Conservation (phyloP, 1,140 invertebrate genomes). For the Drosophila ironensis region DNA sequence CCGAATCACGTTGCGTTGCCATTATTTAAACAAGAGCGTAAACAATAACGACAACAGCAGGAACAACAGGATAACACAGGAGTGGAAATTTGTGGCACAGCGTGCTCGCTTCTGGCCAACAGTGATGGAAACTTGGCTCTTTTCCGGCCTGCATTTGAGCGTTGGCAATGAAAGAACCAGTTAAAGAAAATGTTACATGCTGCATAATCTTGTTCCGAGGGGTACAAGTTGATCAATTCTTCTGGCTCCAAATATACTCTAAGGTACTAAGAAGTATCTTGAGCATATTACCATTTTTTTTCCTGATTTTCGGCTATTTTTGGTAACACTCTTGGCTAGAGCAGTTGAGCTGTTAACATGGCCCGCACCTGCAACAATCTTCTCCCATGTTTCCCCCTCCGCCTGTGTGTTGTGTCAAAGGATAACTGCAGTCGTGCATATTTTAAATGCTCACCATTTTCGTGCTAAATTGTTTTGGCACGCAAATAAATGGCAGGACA, state of each 20-base stretch:
- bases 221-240: no score
- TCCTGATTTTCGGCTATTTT: no score
- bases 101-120: constrained; percentile 16
- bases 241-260: no score
- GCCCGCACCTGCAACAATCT: constrained; percentile 36
- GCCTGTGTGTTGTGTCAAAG: constrained; percentile 60
- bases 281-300: no score
- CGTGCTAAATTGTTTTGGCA: constrained; percentile 80
- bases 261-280: no score
- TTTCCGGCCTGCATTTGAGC: neutral
- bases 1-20: constrained; percentile 66
- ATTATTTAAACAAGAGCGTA: constrained; percentile 80
- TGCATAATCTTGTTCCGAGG: no score
- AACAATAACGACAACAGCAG: constrained; percentile 74
- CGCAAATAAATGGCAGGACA: constrained; percentile 76
- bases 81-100: constrained; percentile 62
- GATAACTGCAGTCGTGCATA: constrained; percentile 76
- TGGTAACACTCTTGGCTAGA: neutral
- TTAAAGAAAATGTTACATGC: no score
- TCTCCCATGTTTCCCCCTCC: neutral
- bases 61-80: constrained; percentile 26
- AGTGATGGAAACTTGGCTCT: constrained; percentile 18
- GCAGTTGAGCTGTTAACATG: constrained; percentile 6
- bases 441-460: constrained; percentile 77
- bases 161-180: no score